phyloP scores from a whole-genome alignment of 2,888 invertebrate species.

The Troides oblongomaculatus region DNA sequence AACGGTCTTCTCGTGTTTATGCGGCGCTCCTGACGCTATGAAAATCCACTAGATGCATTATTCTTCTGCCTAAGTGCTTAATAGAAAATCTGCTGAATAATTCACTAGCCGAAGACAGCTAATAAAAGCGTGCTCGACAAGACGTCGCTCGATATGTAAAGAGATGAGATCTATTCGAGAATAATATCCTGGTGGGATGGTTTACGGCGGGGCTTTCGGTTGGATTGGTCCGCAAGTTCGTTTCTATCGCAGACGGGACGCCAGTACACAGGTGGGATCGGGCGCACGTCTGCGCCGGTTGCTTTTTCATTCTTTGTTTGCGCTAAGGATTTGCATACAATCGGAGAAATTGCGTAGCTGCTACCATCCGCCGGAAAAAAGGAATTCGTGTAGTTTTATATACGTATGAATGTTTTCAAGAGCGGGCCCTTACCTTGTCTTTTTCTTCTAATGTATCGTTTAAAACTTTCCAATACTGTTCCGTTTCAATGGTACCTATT shows the following conservation, averaged over 20 bases:
- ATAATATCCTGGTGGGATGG: conserved; percentile 64
- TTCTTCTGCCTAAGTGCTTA: conserved; percentile 68
- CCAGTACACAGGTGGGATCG: conserved; percentile 44
- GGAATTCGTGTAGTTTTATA: conserved; percentile 60
- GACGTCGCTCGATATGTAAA: conserved; percentile 67
- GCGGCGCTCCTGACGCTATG: conserved; percentile 52
- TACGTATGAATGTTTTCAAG: conserved; percentile 54
- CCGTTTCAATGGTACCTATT: conserved; percentile 27
- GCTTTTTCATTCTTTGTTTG: conserved; percentile 77
- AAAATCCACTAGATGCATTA: conserved; percentile 68
- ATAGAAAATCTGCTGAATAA: conserved; percentile 70
- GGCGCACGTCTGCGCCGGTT: conserved; percentile 63
- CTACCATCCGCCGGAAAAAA: conserved; percentile 56
- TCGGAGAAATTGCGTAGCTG: conserved; percentile 74
- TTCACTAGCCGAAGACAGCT: conserved; percentile 64
- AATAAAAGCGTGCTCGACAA: conserved; percentile 71
- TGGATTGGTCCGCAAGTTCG: conserved; percentile 51
- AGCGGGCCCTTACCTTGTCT: conserved; percentile 41
- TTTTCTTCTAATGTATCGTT: conserved; percentile 40
- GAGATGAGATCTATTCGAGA: conserved; percentile 67
- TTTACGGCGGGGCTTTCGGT: conserved; percentile 56
- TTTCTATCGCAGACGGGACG: conserved; percentile 54
- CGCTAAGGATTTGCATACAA: conserved; percentile 75
- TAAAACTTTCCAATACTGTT: conserved; percentile 29
- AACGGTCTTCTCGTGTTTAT: conserved; percentile 46